Conservation (phyloP, 2,888 invertebrate species). For the Nysson spinosus region DNA sequence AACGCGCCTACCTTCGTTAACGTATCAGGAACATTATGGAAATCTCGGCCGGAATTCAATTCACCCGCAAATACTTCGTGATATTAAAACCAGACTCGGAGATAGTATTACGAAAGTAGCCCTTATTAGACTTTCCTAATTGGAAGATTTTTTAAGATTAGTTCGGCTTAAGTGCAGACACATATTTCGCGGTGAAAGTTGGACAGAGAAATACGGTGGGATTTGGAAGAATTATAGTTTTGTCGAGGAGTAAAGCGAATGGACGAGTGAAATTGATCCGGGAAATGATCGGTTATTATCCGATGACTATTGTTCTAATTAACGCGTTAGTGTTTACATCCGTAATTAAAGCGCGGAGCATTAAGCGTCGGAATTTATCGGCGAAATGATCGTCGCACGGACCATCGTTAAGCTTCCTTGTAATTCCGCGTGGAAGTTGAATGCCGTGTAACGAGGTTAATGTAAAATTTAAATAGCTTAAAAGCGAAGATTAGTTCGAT, state of each 20-base stretch:
- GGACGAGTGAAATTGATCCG: constrained; percentile 24
- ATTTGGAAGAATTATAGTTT: too few relatives aligned
- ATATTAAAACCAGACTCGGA: too few relatives aligned
- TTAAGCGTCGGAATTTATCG: too few relatives aligned
- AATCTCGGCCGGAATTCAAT: not conserved
- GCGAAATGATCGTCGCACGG: not conserved
- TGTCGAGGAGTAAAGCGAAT: not conserved
- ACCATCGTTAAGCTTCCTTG: constrained; percentile 5
- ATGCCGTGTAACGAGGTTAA: constrained; percentile 26
- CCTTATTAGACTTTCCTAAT: too few relatives aligned
- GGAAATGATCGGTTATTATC: constrained; percentile 21
- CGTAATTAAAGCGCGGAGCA: constrained; percentile 40
- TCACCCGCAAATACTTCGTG: too few relatives aligned
- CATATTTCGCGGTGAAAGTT: too few relatives aligned
- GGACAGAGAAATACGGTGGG: too few relatives aligned
- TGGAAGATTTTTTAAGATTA: too few relatives aligned
- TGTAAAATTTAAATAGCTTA: constrained; percentile 46
- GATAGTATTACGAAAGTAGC: too few relatives aligned
- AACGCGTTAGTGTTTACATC: constrained; percentile 38
- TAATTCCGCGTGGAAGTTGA: constrained; percentile 4
- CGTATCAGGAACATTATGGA: not conserved
- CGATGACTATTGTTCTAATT: constrained; percentile 39
- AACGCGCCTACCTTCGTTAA: constrained; percentile 4
- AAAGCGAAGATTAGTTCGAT: constrained; percentile 44
- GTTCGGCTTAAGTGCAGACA: too few relatives aligned